A percentile compares a stretch with the other conserved stretches of the same genome.
phyloP scores from a whole-genome alignment of 1,140 invertebrate species.

The Orchesella cincta region DNA sequence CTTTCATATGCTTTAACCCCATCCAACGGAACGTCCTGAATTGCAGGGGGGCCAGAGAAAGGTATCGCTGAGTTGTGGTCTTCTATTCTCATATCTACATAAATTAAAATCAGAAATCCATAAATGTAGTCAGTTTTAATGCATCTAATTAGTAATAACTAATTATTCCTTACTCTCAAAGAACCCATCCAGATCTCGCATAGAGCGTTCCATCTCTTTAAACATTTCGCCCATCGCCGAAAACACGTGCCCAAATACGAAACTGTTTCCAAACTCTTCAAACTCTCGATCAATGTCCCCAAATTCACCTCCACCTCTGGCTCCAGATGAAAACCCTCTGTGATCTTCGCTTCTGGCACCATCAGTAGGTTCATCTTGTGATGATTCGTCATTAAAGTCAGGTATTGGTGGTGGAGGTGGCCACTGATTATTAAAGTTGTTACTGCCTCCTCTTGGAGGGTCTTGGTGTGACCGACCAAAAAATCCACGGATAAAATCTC shows the following conservation, averaged over 20 bases:
- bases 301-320: not conserved
- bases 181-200: slow-evolving; percentile 18
- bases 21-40: not conserved
- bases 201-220: slow-evolving; percentile 25
- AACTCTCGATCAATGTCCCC: no score
- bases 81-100: not conserved
- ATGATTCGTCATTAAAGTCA: not conserved
- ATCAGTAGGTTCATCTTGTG: no score
- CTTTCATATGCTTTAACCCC: not conserved
- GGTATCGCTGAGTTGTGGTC: not conserved
- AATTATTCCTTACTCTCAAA: not conserved
- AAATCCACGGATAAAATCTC: slow-evolving; percentile 10
- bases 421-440: not conserved
- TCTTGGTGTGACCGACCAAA: not conserved
- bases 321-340: not conserved
- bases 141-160: not conserved
- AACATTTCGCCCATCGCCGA: slow-evolving; percentile 27
- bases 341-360: not conserved
- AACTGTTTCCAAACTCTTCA: slow-evolving; percentile 2
- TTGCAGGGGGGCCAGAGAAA: not conserved
- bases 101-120: no score
- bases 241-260: slow-evolving; percentile 22
- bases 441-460: not conserved
- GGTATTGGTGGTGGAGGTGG: not conserved
- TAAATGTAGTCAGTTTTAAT: not conserved